Percentiles rank a stretch among this genome's conserved stretches.
These are phyloP conservation scores for Pogonomyrmex californicus DNA, from an alignment of 1,140 invertebrate species.

Conservation along the genomic window DNA sequence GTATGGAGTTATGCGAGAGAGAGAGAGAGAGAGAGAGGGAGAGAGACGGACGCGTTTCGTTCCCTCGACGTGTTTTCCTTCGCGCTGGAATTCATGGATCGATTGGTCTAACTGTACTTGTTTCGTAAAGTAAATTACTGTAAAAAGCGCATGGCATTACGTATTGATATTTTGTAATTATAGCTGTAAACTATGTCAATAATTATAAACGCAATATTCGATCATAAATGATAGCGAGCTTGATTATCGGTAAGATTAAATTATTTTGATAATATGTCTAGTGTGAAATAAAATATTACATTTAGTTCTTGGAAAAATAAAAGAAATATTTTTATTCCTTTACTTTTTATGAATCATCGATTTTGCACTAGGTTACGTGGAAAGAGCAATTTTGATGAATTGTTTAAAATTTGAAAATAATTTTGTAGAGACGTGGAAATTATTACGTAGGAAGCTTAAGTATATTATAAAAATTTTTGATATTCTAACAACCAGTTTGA, in stretches of 20 bases:
- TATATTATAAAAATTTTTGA: too few species aligned
- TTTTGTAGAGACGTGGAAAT: too few species aligned
- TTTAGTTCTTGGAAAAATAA: background rate
- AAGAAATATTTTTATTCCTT: background rate
- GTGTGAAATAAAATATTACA: background rate
- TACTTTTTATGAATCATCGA: background rate
- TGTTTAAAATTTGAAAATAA: too few species aligned
- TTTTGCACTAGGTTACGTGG: too few species aligned
- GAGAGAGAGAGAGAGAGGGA: background rate
- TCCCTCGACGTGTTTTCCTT: constrained; percentile 47
- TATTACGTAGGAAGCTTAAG: too few species aligned
- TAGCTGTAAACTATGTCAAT: background rate
- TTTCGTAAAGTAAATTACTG: constrained; percentile 28
- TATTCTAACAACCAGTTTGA: too few species aligned
- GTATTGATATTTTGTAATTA: background rate
- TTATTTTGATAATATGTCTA: too few species aligned
- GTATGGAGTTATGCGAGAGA: constrained; percentile 27
- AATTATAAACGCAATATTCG: background rate
- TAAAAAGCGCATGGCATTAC: background rate
- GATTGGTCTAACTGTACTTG: constrained; percentile 33
- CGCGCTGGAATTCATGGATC: constrained; percentile 41
- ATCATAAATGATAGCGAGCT: background rate
- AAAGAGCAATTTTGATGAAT: too few species aligned
- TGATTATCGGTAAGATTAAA: too few species aligned
- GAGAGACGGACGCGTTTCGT: constrained; percentile 61